Evolutionary conservation across 2,113 vertebrate species (phyloP).

Genomic region (Siniperca chuatsi): DNA sequence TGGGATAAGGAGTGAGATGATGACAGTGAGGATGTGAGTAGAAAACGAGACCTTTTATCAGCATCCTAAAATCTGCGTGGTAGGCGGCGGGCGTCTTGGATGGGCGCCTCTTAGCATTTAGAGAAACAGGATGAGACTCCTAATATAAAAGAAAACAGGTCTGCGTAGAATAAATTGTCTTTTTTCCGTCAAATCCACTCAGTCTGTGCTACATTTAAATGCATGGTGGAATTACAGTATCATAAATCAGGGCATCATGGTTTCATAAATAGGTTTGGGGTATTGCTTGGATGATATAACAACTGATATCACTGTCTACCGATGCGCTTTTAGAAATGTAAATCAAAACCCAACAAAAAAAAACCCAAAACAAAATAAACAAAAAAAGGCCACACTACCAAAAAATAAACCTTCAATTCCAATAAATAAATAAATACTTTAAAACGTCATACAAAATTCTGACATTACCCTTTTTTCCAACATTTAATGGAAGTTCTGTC

Average conservation of each 20-base stretch:
- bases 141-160: constrained; percentile 61
- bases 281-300: constrained; percentile 82
- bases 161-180: constrained; percentile 18
- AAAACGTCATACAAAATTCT: constrained; percentile 86
- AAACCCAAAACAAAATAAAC: constrained; percentile 38
- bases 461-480: constrained; percentile 77
- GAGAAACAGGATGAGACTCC: constrained; percentile 56
- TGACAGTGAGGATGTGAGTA: constrained; percentile 70
- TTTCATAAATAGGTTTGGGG: constrained; percentile 67
- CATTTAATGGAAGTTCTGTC: constrained; percentile 84
- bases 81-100: constrained; percentile 40
- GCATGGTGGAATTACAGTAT: constrained; percentile 67
- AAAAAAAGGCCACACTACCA: constrained; percentile 82
- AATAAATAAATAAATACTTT: constrained; percentile 87
- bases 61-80: constrained; percentile 53
- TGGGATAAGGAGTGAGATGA: constrained; percentile 72
- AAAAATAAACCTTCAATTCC: constrained; percentile 81
- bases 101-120: constrained; percentile 44
- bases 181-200: constrained; percentile 54
- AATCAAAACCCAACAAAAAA: constrained; percentile 58
- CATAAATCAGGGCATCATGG: constrained; percentile 61
- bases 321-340: constrained; percentile 62
- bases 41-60: constrained; percentile 67
- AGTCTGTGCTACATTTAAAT: constrained; percentile 79
- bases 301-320: constrained; percentile 70